Evolutionary conservation across 1,140 invertebrate species (phyloP), one percentile per base, ranked within the genome.

Genomic region (Lepeophtheirus salmonis): DNA sequence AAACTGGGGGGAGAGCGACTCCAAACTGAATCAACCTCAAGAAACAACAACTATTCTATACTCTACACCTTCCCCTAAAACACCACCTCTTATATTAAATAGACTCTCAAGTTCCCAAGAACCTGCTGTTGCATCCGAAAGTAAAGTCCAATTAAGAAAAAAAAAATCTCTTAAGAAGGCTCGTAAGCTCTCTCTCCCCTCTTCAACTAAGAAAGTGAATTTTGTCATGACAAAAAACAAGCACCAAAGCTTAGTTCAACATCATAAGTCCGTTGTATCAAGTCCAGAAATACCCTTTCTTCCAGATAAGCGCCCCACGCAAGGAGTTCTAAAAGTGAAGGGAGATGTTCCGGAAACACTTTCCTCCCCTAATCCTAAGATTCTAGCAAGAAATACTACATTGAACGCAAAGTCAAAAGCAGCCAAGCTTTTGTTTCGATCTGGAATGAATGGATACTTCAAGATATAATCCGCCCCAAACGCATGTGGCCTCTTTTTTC

Each of bases 301-400:
- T 23, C 26, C 55, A 13, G 55, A 24, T 14, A 57, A 57, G 55
- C 20, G 25, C 20, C 55, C 55, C 55, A 57, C 1, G 22, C 23
- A 57, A 25, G 55, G 55, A 14, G 13, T 57, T n/a, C 25, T 57
- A 16, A 57, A 57, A 25, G 26, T 26, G n/a, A 57, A 57, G n/a
- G 3, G 20, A 14, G 52, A 54, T 54, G 21, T n/a, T 10, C 30
- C 30, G 6, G 6, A 6, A 41, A 41, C 6, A n/a, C 30, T 41
- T n/a, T n/a, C 30, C n/a, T 6, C 30, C 30, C 30, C 30, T 10
- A 41, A 41, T 41, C 30, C 30, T n/a, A 41, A 41, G n/a, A 6
- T 41, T n/a, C 30, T 41, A 10, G 30, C 30, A 41, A 6, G 30
- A 41, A 41, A 41, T n/a, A 41, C 30, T 41, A 41, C n/a, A 10